These are phyloP conservation scores for Clunio marinus DNA, from an alignment of 2,888 invertebrate species.

Conservation along the genomic window DNA sequence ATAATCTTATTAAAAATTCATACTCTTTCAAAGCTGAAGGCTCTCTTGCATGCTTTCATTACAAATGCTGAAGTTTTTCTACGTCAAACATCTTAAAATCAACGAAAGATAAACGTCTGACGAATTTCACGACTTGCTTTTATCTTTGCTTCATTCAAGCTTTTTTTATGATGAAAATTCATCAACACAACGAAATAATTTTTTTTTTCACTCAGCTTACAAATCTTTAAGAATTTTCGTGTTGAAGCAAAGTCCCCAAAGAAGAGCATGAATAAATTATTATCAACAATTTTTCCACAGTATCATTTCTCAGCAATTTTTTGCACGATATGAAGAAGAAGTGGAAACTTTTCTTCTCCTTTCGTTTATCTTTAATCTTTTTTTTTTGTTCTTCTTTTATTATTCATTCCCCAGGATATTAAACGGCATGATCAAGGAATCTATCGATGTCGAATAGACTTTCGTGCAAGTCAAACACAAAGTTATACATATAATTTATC, in stretches of 20 bases:
- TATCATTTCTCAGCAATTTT: not conserved
- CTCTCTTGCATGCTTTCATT: too few species aligned
- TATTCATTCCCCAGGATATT: slow-evolving; percentile 57
- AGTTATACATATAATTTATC: slow-evolving; percentile 86
- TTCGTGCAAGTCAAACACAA: slow-evolving; percentile 82
- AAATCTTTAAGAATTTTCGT: not conserved
- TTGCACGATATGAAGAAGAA: not conserved
- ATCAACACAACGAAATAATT: too few species aligned
- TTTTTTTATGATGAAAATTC: too few species aligned
- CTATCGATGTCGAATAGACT: slow-evolving; percentile 86
- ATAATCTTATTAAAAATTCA: too few species aligned
- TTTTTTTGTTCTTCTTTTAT: not conserved
- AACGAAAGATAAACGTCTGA: too few species aligned
- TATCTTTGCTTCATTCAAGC: too few species aligned
- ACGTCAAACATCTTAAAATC: too few species aligned
- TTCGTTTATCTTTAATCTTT: slow-evolving; percentile 33
- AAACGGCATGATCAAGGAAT: slow-evolving; percentile 83
- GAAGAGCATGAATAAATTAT: slow-evolving; percentile 35
- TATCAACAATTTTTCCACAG: slow-evolving; percentile 7
- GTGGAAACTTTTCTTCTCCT: not conserved
- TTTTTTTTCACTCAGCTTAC: not conserved
- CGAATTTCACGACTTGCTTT: too few species aligned
- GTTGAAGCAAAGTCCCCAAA: not conserved
- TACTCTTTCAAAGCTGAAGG: too few species aligned
- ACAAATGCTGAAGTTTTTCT: too few species aligned